Evolutionary conservation across 2,113 vertebrate genomes (phyloP).

Genomic region (Chloebia gouldiae): DNA sequence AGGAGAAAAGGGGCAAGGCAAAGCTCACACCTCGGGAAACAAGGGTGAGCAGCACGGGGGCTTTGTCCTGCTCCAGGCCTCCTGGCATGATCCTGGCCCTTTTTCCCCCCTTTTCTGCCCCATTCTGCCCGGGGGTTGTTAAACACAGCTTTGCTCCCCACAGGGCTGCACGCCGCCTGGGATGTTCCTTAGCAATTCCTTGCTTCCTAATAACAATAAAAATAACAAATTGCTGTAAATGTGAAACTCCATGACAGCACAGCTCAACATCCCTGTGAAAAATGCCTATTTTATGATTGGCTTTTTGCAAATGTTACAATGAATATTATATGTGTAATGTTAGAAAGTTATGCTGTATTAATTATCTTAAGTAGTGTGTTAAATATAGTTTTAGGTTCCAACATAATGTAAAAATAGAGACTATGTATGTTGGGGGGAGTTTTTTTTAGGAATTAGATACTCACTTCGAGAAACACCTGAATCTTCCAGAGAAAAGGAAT

Average conservation of each 20-base stretch:
- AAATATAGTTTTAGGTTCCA: no score
- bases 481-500: no score
- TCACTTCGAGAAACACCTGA: no score
- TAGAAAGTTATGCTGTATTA: no score
- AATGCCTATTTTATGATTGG: no score
- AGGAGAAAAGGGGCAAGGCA: background rate
- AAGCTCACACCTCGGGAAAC: fast-evolving
- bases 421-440: no score
- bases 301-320: no score
- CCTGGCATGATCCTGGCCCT: fast-evolving
- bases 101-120: fast-evolving
- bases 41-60: fast-evolving
- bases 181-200: background rate
- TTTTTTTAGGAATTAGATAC: no score
- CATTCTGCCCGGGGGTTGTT: fast-evolving
- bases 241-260: fast-evolving
- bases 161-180: fast-evolving
- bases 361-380: no score
- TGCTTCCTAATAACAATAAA: background rate
- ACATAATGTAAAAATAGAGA: no score
- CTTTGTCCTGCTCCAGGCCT: background rate
- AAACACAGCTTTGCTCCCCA: background rate
- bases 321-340: no score
- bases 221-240: fast-evolving
- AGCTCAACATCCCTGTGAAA: background rate